These are phyloP conservation scores for Plestiodon gilberti DNA, from an alignment of 2,113 vertebrate species.

Conservation along the genomic window DNA sequence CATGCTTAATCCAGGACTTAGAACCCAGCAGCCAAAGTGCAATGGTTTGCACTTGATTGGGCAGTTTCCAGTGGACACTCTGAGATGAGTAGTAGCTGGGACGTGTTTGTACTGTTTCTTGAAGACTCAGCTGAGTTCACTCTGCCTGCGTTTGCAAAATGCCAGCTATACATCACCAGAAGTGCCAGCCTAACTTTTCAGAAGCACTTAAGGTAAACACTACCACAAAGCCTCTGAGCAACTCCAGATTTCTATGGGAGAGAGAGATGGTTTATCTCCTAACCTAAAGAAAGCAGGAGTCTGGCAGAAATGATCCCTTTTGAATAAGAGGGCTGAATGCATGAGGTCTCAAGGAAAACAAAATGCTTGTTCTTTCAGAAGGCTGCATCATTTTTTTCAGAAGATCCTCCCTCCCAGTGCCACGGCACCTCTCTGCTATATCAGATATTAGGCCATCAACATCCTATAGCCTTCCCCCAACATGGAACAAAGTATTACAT, in stretches of 20 bases:
- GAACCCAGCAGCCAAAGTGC: not conserved
- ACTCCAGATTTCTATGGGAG: not conserved
- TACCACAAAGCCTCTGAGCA: not conserved
- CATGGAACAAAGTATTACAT: not conserved
- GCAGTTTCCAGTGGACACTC: not conserved
- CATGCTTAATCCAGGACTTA: not conserved
- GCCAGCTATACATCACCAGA: not conserved
- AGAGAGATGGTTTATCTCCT: not conserved
- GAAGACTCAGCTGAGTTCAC: not conserved
- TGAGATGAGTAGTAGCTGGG: not conserved
- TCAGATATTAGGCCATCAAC: not conserved
- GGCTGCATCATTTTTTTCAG: not conserved
- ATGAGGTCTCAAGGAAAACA: not conserved
- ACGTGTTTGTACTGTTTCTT: not conserved
- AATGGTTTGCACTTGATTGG: not conserved
- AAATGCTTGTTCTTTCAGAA: not conserved
- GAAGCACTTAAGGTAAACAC: constrained; percentile 4
- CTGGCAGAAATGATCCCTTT: not conserved
- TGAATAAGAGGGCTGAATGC: not conserved
- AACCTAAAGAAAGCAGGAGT: not conserved
- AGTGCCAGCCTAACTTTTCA: constrained; percentile 4
- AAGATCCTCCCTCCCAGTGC: not conserved
- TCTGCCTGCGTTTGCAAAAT: not conserved
- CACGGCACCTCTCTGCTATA: not conserved
- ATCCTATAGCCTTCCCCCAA: not conserved